Evolutionary conservation across 2,888 invertebrate species (phyloP), one percentile per base, ranked within the genome.

Genomic region (Pasiphila rectangulata): DNA sequence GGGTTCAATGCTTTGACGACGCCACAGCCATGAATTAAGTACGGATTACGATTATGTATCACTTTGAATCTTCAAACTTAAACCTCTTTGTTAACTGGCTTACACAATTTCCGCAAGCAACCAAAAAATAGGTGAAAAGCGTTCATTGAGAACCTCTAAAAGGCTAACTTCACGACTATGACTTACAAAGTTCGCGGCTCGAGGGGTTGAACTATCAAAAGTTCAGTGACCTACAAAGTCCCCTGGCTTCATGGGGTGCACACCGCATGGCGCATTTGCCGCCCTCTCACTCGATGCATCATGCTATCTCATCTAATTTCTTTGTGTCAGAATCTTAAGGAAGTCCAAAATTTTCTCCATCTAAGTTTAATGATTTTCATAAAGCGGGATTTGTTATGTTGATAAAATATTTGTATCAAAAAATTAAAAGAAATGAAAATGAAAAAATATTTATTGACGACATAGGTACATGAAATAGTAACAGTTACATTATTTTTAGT

Each of bases 171-270:
- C 48, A 63, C 5, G 16, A 17, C 17, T 32, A 17, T 59, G 56
- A 40, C 58, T 59, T 56, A 55, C 59, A 47, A 63, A 64, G 58
- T 64, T 62, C 54, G 57, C 59, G 59, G 59, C 59, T 52, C 62
- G 69, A 69, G 63, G 77, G 78, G 74, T 72, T 69, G 67, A 72
- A 68, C 69, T 67, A 69, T 66, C 57, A 67, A 61, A 63, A 66
- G 85, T 83, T 85, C 86, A 80, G 61, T 85, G 85, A 86, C 84
- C 86, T 74, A 76, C 61, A 64, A 53, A 76, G 77, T 79, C 83
- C 83, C 79, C 72, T 79, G 72, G 69, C 75, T 70, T 70, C 74
- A 81, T 80, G 79, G 83, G 83, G 83, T 84, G 83, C 80, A 76
- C 68, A 68, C 67, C 64, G 67, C 62, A 64, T 64, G 66, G 64